These are phyloP conservation scores for Meles meles DNA, from an alignment of 2,113 vertebrate species.

Conservation along the genomic window DNA sequence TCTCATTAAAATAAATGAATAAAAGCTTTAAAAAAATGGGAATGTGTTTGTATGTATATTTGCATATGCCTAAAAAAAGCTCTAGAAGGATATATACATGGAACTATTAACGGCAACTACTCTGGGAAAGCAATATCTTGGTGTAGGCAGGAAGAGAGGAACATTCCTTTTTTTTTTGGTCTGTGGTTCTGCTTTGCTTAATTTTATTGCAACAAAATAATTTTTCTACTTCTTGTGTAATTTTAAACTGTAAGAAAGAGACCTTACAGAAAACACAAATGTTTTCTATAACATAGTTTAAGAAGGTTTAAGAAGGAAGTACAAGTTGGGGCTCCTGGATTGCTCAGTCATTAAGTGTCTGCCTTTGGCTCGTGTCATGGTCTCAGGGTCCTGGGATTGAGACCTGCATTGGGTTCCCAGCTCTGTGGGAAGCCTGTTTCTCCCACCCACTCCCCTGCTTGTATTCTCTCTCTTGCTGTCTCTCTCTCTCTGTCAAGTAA, in stretches of 20 bases:
- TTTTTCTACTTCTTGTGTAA: neutral
- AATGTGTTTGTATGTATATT: neutral
- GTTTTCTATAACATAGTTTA: too few relatives aligned
- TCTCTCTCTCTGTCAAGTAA: too few relatives aligned
- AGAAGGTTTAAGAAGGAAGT: neutral
- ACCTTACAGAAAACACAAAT: neutral
- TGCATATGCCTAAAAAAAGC: neutral
- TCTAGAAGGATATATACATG: neutral
- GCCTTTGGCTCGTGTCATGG: too few relatives aligned
- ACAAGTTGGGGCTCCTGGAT: neutral
- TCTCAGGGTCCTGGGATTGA: too few relatives aligned
- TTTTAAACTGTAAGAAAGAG: neutral
- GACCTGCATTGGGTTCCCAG: too few relatives aligned
- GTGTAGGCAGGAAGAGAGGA: neutral
- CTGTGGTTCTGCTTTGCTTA: neutral
- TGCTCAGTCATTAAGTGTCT: too few relatives aligned
- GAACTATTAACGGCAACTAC: neutral
- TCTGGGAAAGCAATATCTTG: neutral
- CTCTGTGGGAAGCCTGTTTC: too few relatives aligned
- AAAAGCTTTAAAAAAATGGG: neutral
- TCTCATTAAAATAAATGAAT: neutral
- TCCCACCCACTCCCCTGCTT: too few relatives aligned
- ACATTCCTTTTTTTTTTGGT: neutral
- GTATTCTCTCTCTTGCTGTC: too few relatives aligned
- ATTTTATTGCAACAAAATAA: neutral